These are phyloP conservation scores for Melipona beecheii DNA, from an alignment of 2,888 invertebrate genomes.

Conservation along the genomic window DNA sequence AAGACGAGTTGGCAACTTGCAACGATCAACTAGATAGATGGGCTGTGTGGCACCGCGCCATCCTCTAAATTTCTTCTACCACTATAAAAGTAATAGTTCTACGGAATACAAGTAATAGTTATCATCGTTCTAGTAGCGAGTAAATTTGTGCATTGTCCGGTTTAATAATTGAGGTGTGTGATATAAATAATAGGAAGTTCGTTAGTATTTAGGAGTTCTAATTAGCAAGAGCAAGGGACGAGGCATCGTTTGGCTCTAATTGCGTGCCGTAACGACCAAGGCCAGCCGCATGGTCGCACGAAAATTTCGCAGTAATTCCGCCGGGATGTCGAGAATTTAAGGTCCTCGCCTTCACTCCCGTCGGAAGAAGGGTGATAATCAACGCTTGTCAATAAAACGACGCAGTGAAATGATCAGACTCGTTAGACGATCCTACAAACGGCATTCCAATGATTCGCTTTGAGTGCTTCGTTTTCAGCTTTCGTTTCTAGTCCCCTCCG, in stretches of 20 bases:
- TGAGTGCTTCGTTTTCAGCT: no score
- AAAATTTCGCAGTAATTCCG: constrained; percentile 60
- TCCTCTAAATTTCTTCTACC: not conserved
- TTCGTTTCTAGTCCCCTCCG: no score
- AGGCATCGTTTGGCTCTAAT: constrained; percentile 48
- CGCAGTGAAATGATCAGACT: constrained; percentile 24
- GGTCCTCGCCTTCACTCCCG: not conserved
- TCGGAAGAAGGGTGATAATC: constrained; percentile 44
- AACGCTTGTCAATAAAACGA: constrained; percentile 48
- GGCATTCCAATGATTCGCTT: no score
- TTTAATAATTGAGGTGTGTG: constrained; percentile 6
- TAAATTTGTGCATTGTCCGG: constrained; percentile 13
- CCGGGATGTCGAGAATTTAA: constrained; percentile 43
- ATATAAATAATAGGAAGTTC: constrained; percentile 47
- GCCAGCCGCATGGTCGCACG: constrained; percentile 32
- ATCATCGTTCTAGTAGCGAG: not conserved
- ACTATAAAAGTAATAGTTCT: not conserved
- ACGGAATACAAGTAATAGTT: not conserved
- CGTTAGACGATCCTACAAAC: constrained; percentile 23
- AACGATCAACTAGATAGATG: not conserved
- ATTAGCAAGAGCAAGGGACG: constrained; percentile 36
- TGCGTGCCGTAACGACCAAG: constrained; percentile 55
- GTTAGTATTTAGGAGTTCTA: constrained; percentile 52
- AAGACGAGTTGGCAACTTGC: not conserved
- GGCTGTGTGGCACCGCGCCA: not conserved